These are phyloP conservation scores for Tetramorium bicarinatum DNA, from an alignment of 2,888 invertebrate species.

Conservation along the genomic window DNA sequence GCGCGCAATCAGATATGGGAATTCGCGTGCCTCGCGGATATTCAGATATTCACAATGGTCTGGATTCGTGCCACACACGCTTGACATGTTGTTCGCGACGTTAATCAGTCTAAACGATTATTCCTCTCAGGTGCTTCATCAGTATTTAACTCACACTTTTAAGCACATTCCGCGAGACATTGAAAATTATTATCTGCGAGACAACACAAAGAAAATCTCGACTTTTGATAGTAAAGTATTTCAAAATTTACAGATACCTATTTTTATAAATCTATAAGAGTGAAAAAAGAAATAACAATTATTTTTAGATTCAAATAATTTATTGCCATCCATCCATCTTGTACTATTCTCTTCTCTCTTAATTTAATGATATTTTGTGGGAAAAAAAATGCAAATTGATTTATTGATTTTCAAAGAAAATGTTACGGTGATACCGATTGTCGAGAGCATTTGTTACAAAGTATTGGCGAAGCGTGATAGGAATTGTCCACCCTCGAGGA, in stretches of 20 bases:
- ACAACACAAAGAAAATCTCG: neutral
- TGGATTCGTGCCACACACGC: constrained; percentile 35
- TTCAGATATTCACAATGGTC: constrained; percentile 54
- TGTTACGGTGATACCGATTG: neutral
- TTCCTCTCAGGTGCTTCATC: constrained; percentile 21
- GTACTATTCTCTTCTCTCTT: no score
- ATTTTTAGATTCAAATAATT: neutral
- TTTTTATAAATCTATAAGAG: neutral
- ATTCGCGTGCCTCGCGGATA: constrained; percentile 54
- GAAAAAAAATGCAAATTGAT: neutral
- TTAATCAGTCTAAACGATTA: constrained; percentile 51
- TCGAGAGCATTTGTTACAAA: neutral
- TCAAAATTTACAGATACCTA: neutral
- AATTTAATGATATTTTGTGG: neutral
- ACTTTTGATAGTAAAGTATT: neutral
- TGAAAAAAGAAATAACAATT: neutral
- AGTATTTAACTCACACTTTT: constrained; percentile 19
- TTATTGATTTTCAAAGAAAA: neutral
- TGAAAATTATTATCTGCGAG: constrained; percentile 6
- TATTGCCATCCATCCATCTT: neutral
- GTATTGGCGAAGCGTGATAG: constrained; percentile 9
- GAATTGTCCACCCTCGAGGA: constrained; percentile 4
- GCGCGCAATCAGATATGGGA: constrained; percentile 53
- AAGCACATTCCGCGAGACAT: no score
- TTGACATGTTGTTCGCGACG: constrained; percentile 49